These are phyloP conservation scores for Lepidocyrtinus sp. DNA, from an alignment of 2,888 invertebrate genomes.

Conservation along the genomic window DNA sequence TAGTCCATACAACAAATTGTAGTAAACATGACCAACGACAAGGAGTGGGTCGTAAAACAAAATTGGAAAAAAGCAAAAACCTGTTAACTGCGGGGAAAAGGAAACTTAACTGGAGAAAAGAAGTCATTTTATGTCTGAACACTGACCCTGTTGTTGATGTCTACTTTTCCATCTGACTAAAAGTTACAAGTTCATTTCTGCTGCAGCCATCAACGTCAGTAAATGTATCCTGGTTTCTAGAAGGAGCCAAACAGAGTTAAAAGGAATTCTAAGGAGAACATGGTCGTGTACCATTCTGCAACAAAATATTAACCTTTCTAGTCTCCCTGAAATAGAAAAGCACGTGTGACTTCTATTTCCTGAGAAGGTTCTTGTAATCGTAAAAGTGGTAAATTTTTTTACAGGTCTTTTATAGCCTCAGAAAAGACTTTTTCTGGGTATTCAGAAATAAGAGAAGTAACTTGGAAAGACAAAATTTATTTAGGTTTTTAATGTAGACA, in stretches of 20 bases:
- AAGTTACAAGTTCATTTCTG: neutral
- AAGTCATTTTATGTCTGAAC: neutral
- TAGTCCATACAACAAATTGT: too few species aligned
- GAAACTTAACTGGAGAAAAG: neutral
- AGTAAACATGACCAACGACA: constrained; percentile 7
- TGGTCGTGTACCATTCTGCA: neutral
- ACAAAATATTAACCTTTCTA: neutral
- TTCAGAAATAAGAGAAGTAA: neutral
- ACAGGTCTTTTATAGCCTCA: neutral
- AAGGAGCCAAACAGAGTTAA: constrained; percentile 1
- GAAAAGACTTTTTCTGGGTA: neutral
- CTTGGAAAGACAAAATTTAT: constrained; percentile 25
- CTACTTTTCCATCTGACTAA: neutral
- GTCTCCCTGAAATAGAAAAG: neutral
- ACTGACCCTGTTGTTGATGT: too few species aligned
- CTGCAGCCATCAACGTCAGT: neutral
- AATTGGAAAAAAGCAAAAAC: neutral
- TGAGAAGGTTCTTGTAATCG: neutral
- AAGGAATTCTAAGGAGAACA: neutral
- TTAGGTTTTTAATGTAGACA: constrained; percentile 31
- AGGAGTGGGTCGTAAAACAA: neutral
- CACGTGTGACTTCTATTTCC: constrained; percentile 7
- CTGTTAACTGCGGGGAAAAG: neutral
- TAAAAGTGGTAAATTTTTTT: constrained; percentile 7
- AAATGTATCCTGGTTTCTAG: neutral